Evolutionary conservation across 2,888 invertebrate genomes (phyloP).

Genomic region (Baccha elongata): DNA sequence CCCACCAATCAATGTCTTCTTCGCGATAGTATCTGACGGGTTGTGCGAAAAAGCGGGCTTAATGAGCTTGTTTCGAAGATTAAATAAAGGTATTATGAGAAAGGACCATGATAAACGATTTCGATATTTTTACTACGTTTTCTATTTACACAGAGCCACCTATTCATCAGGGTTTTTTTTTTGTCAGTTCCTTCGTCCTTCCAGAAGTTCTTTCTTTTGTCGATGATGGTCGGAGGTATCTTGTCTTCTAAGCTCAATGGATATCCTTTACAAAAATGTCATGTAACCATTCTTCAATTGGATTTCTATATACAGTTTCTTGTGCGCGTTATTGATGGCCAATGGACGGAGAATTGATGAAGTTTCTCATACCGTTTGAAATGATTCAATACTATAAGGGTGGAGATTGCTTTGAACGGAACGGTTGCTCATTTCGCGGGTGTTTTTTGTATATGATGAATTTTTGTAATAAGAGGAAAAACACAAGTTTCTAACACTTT

Average conservation of each 20-base stretch:
- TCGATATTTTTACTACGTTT: constrained; percentile 62
- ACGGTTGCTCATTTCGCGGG: constrained; percentile 22
- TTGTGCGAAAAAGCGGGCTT: constrained; percentile 69
- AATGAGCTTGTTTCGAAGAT: constrained; percentile 75
- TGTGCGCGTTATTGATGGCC: constrained; percentile 71
- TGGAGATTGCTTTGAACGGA: constrained; percentile 6
- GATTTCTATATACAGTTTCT: constrained; percentile 53
- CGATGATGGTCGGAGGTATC: constrained; percentile 30
- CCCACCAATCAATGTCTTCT: constrained; percentile 61
- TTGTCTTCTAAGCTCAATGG: constrained; percentile 49
- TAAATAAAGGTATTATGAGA: constrained; percentile 75
- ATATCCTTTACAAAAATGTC: constrained; percentile 60
- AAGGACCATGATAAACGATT: constrained; percentile 74
- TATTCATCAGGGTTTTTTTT: constrained; percentile 63
- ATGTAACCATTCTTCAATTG: constrained; percentile 65
- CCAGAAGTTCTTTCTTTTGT: background rate
- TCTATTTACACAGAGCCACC: constrained; percentile 59
- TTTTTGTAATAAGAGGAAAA: constrained; percentile 54
- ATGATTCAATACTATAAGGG: constrained; percentile 1
- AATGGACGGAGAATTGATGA: constrained; percentile 69
- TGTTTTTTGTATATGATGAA: constrained; percentile 58
- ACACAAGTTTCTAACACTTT: constrained; percentile 34
- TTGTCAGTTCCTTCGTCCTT: constrained; percentile 4
- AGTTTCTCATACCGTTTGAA: constrained; percentile 62
- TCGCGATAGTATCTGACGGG: constrained; percentile 32